Percentiles rank a stretch among this genome's conserved stretches.
Conservation (phyloP, 1,140 invertebrate genomes). For the Centruroides sculpturatus region DNA sequence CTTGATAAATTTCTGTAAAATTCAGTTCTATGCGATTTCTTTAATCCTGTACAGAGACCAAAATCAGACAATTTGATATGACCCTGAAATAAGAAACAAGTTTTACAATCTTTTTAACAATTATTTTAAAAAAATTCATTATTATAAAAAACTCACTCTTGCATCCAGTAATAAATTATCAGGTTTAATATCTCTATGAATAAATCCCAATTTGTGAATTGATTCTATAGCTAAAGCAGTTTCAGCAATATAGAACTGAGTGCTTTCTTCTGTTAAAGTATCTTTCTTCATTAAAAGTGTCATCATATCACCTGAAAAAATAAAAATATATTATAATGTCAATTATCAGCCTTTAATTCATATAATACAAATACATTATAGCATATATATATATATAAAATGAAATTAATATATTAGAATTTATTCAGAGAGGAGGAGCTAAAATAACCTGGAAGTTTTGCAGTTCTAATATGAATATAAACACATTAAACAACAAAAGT, state of each 20-base stretch:
- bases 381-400: neutral
- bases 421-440: too few species aligned
- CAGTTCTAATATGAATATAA: too few species aligned
- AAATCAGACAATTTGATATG: constrained; percentile 99
- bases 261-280: constrained; percentile 93
- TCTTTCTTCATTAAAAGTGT: constrained; percentile 99
- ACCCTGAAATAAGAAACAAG: constrained; percentile 39
- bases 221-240: constrained; percentile 96
- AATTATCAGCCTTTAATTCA: too few species aligned
- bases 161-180: constrained; percentile 96
- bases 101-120: neutral
- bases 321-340: constrained; percentile 38
- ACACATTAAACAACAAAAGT: too few species aligned
- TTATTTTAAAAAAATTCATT: too few species aligned
- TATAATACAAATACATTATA: constrained; percentile 11
- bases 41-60: constrained; percentile 94
- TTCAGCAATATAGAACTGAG: constrained; percentile 98
- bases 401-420: neutral
- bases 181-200: constrained; percentile 98
- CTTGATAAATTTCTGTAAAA: constrained; percentile 97
- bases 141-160: constrained; percentile 20
- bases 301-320: constrained; percentile 99
- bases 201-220: constrained; percentile 97
- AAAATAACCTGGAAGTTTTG: too few species aligned
- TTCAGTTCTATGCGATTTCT: constrained; percentile 97